Base-by-base conservation (phyloP, 1,140 invertebrate genomes). In the Plodia interpunctella region DNA sequence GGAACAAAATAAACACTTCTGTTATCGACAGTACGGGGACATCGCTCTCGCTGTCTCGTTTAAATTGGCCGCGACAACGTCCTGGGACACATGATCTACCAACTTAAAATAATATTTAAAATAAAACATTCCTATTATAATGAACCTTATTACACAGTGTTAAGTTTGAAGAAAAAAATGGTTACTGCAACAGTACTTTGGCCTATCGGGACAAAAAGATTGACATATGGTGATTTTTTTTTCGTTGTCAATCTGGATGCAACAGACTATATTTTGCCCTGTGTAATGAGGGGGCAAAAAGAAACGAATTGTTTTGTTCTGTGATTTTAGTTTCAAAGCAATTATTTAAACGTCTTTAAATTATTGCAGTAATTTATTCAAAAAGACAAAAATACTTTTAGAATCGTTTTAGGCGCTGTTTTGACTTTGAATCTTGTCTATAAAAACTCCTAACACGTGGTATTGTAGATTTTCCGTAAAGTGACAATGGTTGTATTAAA, bases 31-130 rank as follows among this genome's bases (percentile, higher is more conserved):
- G 51, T 53, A 53, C 51, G 19, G 19, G 5, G 38, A 51, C 49
- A 51, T 53, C 51, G 51, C 19, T 78, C 73, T 73, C 62, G 68
- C 65, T 71, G 76, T 74, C 69, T 60, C 59, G 61, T 74, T 79
- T 76, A 83, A 84, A 86, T 86, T 83, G 79, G 68, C 73, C 76
- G 72, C 60, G 74, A 76, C 79, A 63, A 72, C 49, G 59, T 30
- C 59, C 25, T 57, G 60, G 52, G 59, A 62, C 68, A 62, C 65
- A 66, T 62, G 70, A 67, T 70, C 63, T 62, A 66, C 54, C 59
- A 68, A 64, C 61, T 44, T 49, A 58, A 57, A 55, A 58, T 60
- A 32, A 56, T 49, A 62, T 57, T 44, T 10, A n/a, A 44, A 20
- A 32, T 53, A 21, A 20, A 25, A 15, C 51, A 19, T 25, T 11